Conservation (phyloP, 2,797 vertebrate genomes). For the Pseudochirops corinnae region DNA sequence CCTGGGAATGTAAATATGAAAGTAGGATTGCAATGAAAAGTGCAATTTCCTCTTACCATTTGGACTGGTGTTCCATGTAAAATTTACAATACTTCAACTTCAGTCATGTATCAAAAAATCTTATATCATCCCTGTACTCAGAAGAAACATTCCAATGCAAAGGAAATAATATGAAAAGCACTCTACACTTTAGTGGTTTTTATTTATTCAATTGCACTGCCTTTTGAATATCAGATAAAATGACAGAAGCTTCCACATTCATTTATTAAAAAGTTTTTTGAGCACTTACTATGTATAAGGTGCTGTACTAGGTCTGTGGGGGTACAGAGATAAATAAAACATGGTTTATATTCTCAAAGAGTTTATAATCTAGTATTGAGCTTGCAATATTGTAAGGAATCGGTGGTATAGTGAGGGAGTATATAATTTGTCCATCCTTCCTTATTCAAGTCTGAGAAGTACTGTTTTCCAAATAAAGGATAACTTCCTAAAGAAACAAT, state of each 20-base stretch:
- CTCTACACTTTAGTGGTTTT: slow-evolving; percentile 14
- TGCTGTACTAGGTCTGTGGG: not conserved
- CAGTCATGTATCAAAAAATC: slow-evolving; percentile 53
- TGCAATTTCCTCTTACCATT: slow-evolving; percentile 32
- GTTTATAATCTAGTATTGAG: not conserved
- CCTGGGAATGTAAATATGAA: slow-evolving; percentile 45
- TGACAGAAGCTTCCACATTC: slow-evolving; percentile 22
- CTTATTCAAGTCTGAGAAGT: not conserved
- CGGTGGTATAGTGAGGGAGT: not conserved
- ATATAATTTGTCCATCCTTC: not conserved
- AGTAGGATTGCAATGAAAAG: slow-evolving; percentile 56
- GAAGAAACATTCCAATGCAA: not conserved
- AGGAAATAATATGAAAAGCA: slow-evolving; percentile 45
- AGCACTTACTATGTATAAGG: not conserved
- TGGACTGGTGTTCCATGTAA: slow-evolving; percentile 15
- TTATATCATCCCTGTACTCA: slow-evolving; percentile 32
- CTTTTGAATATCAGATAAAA: slow-evolving; percentile 47
- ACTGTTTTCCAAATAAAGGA: slow-evolving; percentile 20
- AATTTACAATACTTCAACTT: slow-evolving; percentile 52
- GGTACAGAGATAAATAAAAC: not conserved
- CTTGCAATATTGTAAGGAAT: not conserved
- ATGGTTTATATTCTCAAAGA: not conserved
- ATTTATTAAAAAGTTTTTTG: slow-evolving; percentile 16
- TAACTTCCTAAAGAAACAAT: not conserved
- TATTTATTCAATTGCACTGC: slow-evolving; percentile 24